These are phyloP conservation scores for Dione vanillae DNA, from an alignment of 2,888 invertebrate species.

Conservation along the genomic window DNA sequence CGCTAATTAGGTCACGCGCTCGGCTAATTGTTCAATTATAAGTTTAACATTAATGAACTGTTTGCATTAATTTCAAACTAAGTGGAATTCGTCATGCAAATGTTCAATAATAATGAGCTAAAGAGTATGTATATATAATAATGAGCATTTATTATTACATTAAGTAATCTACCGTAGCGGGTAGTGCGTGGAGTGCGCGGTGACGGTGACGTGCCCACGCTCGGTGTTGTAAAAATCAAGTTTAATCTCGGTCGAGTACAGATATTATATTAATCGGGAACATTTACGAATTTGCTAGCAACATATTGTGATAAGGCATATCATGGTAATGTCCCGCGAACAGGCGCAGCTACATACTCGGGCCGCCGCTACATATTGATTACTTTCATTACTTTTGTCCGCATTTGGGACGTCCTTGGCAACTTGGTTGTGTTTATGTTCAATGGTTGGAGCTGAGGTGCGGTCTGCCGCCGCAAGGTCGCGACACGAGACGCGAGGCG, in stretches of 20 bases:
- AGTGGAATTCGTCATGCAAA: neutral
- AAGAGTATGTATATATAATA: too few species aligned
- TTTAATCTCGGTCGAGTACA: neutral
- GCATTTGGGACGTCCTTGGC: constrained; percentile 22
- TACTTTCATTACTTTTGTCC: constrained; percentile 16
- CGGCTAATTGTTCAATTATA: constrained; percentile 4
- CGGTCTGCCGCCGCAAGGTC: constrained; percentile 9
- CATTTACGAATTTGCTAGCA: neutral
- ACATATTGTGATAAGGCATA: neutral
- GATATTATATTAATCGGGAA: neutral
- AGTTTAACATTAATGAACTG: neutral
- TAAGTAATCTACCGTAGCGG: too few species aligned
- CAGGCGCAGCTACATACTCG: too few species aligned
- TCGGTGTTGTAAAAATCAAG: too few species aligned
- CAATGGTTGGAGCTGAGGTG: neutral
- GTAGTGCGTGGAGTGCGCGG: too few species aligned
- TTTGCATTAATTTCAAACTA: constrained; percentile 1
- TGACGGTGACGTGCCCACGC: too few species aligned
- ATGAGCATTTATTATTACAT: neutral
- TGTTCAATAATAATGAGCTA: neutral
- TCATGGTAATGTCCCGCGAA: too few species aligned
- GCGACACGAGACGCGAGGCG: too few species aligned
- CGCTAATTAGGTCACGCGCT: constrained; percentile 3
- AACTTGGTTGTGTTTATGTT: constrained; percentile 10
- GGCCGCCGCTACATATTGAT: constrained; percentile 10